These are phyloP conservation scores for Caenorhabditis macrosperma DNA, from an alignment of 2,888 invertebrate genomes.

Conservation along the genomic window DNA sequence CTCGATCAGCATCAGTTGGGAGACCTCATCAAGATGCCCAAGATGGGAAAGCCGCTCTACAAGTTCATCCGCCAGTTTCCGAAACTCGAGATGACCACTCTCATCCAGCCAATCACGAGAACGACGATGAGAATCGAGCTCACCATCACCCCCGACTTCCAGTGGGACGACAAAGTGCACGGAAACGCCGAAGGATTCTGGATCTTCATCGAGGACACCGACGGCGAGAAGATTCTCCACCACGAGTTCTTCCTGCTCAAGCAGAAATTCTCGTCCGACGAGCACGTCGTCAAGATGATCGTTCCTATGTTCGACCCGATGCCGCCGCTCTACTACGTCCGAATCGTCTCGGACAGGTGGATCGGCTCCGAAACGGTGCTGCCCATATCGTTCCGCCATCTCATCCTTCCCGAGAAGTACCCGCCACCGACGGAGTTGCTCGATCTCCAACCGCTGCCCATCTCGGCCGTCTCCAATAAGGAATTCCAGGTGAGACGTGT, in stretches of 20 bases:
- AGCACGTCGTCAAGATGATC: constrained; percentile 96
- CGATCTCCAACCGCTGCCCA: constrained; percentile 95
- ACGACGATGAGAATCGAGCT: constrained; percentile 93
- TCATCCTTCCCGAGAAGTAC: constrained; percentile 97
- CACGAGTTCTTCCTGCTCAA: constrained; percentile 96
- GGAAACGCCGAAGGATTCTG: constrained; percentile 84
- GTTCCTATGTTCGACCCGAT: constrained; percentile 98
- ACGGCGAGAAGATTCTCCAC: constrained; percentile 87
- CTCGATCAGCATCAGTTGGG: constrained; percentile 95
- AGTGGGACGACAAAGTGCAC: constrained; percentile 94
- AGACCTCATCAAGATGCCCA: constrained; percentile 92
- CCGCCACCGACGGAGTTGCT: constrained; percentile 96
- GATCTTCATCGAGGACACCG: constrained; percentile 85
- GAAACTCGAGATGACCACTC: constrained; percentile 94
- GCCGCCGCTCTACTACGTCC: constrained; percentile 96
- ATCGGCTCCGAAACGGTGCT: constrained; percentile 83
- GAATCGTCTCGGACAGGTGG: constrained; percentile 83
- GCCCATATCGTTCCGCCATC: constrained; percentile 96
- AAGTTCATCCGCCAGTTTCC: constrained; percentile 94
- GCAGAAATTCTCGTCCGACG: constrained; percentile 91
- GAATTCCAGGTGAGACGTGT: constrained; percentile 89
- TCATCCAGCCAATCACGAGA: constrained; percentile 96
- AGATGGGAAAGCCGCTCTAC: constrained; percentile 94
- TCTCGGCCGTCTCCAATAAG: constrained; percentile 90
- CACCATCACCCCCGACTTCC: constrained; percentile 97